Conservation (phyloP, 2,113 vertebrate species). For the Calypte anna region DNA sequence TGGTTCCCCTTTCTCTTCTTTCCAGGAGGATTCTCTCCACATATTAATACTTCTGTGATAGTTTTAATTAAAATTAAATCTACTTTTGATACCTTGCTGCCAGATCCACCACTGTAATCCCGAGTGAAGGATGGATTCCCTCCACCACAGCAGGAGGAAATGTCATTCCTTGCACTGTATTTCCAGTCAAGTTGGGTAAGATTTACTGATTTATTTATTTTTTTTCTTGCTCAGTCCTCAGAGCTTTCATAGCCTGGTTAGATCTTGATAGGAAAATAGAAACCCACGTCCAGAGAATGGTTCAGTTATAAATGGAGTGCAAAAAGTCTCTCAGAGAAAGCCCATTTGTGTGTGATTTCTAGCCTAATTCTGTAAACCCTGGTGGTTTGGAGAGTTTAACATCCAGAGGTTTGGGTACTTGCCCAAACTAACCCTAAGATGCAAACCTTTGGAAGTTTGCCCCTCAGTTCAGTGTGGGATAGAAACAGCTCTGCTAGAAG, state of each 20-base stretch:
- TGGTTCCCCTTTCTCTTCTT: background rate
- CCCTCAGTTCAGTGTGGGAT: conserved; percentile 42
- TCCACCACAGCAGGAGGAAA: background rate
- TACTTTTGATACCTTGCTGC: conserved; percentile 24
- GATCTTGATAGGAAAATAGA: conserved; percentile 50
- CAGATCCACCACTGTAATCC: background rate
- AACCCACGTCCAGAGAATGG: conserved; percentile 41
- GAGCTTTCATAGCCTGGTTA: conserved; percentile 32
- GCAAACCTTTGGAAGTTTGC: conserved; percentile 58
- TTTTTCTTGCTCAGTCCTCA: background rate
- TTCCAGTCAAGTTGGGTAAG: background rate
- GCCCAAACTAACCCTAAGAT: conserved; percentile 69
- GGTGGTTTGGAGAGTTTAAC: conserved; percentile 56
- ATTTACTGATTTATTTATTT: background rate
- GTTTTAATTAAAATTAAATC: conserved; percentile 57
- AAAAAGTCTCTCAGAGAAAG: conserved; percentile 57
- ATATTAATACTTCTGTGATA: background rate
- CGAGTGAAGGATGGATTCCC: background rate
- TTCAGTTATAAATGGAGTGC: conserved; percentile 60
- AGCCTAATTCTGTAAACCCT: conserved; percentile 59
- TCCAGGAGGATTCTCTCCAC: background rate
- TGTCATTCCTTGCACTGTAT: background rate
- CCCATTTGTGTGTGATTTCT: conserved; percentile 66
- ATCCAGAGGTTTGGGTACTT: conserved; percentile 67
- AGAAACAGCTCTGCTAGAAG: conserved; percentile 60